phyloP scores from a whole-genome alignment of 2,113 vertebrate genomes.

The Polyodon spathula region DNA sequence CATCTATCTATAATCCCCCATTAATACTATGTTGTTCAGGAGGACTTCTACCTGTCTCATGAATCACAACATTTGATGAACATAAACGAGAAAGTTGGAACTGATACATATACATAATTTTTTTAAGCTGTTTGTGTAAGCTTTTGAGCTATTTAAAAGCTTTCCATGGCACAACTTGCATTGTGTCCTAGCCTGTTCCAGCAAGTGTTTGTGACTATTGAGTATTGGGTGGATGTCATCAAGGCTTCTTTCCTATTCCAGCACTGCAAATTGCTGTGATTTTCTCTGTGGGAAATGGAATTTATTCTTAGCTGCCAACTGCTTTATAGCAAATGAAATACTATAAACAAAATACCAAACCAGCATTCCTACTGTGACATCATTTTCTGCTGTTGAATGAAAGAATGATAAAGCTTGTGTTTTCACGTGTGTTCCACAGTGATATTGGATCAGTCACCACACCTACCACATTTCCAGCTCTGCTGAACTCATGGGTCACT shows the following conservation, averaged over 20 bases:
- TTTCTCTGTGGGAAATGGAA: constrained; percentile 9
- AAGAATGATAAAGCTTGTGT: background rate
- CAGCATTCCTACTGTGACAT: background rate
- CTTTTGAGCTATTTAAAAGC: too few species aligned
- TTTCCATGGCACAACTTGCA: background rate
- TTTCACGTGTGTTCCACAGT: too few species aligned
- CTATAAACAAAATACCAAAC: constrained; percentile 8
- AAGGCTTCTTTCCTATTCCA: background rate
- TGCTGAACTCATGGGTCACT: too few species aligned
- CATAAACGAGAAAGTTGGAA: too few species aligned
- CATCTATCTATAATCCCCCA: too few species aligned
- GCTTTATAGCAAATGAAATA: background rate
- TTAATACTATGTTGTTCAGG: too few species aligned
- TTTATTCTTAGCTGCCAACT: background rate
- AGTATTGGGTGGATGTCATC: background rate
- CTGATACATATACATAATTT: too few species aligned
- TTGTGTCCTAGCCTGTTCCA: background rate
- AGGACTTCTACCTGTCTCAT: too few species aligned
- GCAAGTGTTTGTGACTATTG: background rate
- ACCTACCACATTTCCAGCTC: too few species aligned
- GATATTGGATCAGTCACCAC: too few species aligned
- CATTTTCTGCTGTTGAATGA: background rate
- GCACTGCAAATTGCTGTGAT: constrained; percentile 3
- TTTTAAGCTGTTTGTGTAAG: too few species aligned
- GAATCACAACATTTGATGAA: too few species aligned